Evolutionary conservation across 2,113 vertebrate species (phyloP).

Genomic region (Piaya cayana): DNA sequence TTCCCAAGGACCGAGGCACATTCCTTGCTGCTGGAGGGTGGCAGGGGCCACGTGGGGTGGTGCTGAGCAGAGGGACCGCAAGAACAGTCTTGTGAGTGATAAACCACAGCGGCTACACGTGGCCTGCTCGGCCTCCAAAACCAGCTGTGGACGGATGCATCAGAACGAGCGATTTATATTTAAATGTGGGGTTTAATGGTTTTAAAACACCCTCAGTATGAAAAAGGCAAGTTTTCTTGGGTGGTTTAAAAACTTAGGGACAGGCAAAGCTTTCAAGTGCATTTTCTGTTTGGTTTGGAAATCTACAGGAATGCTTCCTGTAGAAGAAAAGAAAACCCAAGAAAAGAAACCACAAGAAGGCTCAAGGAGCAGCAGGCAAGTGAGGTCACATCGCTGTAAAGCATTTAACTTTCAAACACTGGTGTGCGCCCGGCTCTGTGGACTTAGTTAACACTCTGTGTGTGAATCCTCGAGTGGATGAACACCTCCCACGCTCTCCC

Average conservation of each 20-base stretch:
- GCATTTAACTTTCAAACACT: rapidly evolving
- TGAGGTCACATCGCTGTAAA: rapidly evolving
- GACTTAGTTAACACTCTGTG: rapidly evolving
- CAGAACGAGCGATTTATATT: background rate
- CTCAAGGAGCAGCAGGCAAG: background rate
- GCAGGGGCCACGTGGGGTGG: background rate
- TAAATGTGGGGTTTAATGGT: background rate
- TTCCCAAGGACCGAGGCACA: background rate
- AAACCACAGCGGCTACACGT: background rate
- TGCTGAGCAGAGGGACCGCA: background rate
- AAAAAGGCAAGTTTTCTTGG: background rate
- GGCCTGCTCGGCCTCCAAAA: background rate
- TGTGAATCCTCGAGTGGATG: rapidly evolving
- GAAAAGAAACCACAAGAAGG: background rate
- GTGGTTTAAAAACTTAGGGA: background rate
- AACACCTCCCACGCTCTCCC: too few relatives aligned
- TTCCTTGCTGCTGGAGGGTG: background rate
- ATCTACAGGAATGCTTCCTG: background rate
- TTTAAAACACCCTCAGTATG: background rate
- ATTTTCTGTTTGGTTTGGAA: background rate
- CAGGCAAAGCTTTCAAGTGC: background rate
- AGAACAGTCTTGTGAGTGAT: background rate
- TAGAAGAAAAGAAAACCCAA: too few relatives aligned
- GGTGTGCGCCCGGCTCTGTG: rapidly evolving
- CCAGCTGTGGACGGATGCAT: rapidly evolving